A percentile compares a stretch with the other conserved stretches of the same genome.
These are phyloP conservation scores for Drosophila mimetica DNA, from an alignment of 2,888 invertebrate species.

Conservation along the genomic window DNA sequence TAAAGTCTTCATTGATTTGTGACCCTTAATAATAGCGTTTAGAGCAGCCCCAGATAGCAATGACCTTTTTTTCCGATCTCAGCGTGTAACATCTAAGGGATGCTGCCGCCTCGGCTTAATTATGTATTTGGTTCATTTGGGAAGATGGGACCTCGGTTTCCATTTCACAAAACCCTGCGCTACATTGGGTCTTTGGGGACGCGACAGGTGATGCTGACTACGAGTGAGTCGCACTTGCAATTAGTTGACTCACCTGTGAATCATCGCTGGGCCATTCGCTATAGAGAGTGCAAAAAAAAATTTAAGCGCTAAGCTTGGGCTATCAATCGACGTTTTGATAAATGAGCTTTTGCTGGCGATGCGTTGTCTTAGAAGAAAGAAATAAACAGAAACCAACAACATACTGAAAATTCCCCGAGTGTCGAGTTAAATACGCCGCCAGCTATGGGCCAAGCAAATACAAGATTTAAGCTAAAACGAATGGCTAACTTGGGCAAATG, in stretches of 20 bases:
- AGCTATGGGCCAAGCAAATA: slow-evolving; percentile 78
- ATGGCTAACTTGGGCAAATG: neutral
- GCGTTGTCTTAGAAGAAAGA: slow-evolving; percentile 50
- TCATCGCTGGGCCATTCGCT: slow-evolving; percentile 50
- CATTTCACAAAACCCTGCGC: neutral
- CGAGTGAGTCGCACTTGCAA: slow-evolving; percentile 48
- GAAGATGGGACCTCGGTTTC: neutral
- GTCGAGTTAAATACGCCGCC: slow-evolving; percentile 61
- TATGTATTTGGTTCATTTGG: slow-evolving; percentile 57
- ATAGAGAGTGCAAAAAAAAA: slow-evolving; percentile 58
- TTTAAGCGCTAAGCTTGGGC: slow-evolving; percentile 49
- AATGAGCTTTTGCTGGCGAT: slow-evolving; percentile 61
- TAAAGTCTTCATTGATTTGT: slow-evolving; percentile 81
- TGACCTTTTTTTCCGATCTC: slow-evolving; percentile 66
- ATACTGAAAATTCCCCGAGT: slow-evolving; percentile 67
- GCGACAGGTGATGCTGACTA: slow-evolving; percentile 52
- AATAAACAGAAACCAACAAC: slow-evolving; percentile 27
- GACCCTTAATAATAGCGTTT: slow-evolving; percentile 81
- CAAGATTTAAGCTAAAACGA: slow-evolving; percentile 41
- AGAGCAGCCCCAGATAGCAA: slow-evolving; percentile 58
- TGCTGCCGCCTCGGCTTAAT: slow-evolving; percentile 62
- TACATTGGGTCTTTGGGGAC: neutral
- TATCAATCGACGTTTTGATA: slow-evolving; percentile 76
- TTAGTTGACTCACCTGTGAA: slow-evolving; percentile 64
- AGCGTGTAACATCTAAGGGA: slow-evolving; percentile 72